Percentiles rank a stretch among this genome's conserved stretches.
phyloP scores from a whole-genome alignment of 2,797 vertebrate species.

The Cacajao melanocephalus region DNA sequence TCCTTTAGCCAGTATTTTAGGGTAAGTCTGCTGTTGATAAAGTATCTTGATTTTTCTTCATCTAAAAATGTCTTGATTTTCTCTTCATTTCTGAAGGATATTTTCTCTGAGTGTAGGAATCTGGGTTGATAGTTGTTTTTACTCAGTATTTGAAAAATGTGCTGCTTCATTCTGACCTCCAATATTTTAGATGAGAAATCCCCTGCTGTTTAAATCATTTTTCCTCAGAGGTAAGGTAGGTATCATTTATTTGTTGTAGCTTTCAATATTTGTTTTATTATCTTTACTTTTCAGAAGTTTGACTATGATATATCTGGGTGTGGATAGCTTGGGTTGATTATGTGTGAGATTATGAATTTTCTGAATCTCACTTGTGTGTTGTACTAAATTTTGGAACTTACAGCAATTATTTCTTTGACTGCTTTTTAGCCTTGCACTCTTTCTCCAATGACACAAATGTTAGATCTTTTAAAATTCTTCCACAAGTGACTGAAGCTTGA shows the following conservation, averaged over 20 bases:
- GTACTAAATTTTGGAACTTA: background rate
- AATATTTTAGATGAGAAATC: background rate
- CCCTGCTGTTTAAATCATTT: background rate
- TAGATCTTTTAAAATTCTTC: background rate
- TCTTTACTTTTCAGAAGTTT: background rate
- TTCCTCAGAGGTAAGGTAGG: background rate
- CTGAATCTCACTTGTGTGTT: background rate
- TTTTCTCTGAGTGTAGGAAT: background rate
- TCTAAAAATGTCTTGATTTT: background rate
- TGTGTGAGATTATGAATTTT: background rate
- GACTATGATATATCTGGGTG: background rate
- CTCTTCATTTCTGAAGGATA: background rate
- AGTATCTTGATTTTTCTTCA: background rate
- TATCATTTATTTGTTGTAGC: background rate
- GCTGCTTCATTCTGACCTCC: no score
- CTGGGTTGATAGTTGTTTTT: background rate
- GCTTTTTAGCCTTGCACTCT: background rate
- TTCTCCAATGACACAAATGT: background rate
- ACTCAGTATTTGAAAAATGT: background rate
- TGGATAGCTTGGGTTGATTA: background rate
- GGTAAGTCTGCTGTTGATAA: background rate
- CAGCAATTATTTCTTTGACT: background rate
- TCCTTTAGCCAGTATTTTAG: background rate
- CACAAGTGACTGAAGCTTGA: background rate
- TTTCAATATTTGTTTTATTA: background rate